Conservation (phyloP, 64 coral and sea anemone species). For the Stylophora pistillata region DNA sequence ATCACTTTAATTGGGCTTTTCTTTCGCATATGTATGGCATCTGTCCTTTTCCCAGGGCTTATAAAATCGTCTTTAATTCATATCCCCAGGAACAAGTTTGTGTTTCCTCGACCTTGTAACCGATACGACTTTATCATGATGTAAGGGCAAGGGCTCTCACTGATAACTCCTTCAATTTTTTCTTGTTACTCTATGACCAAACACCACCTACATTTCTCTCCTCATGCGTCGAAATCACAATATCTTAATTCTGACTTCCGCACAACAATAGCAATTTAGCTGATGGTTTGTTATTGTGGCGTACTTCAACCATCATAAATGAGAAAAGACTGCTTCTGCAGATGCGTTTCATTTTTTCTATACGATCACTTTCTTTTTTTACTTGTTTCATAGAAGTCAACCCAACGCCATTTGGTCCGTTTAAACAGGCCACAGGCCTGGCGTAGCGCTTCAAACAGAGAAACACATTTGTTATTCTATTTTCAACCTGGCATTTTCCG, state of each 20-base stretch:
- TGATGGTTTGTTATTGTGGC: constrained; percentile 32
- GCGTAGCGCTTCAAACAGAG: neutral
- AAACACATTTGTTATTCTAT: neutral
- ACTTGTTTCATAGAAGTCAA: neutral
- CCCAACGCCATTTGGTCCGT: neutral
- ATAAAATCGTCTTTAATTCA: neutral
- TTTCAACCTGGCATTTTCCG: neutral
- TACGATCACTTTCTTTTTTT: neutral
- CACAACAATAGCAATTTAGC: constrained; percentile 33
- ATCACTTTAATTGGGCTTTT: constrained; percentile 47
- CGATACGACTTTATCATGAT: neutral
- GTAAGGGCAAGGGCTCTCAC: neutral
- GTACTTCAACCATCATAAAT: neutral
- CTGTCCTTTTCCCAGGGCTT: constrained; percentile 53
- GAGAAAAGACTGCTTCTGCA: constrained; percentile 27
- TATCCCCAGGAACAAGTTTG: constrained; percentile 2
- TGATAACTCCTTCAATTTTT: neutral
- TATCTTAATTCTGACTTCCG: constrained; percentile 46
- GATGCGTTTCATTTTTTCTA: neutral
- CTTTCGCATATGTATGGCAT: constrained; percentile 58
- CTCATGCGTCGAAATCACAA: constrained; percentile 43
- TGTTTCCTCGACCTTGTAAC: neutral
- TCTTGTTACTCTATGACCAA: constrained; percentile 8
- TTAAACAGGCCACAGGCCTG: neutral
- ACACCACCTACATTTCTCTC: constrained; percentile 20